Percentiles rank a stretch among this genome's conserved stretches.
These are phyloP conservation scores for Aldrovandia affinis DNA, from an alignment of 2,797 vertebrate species.

Conservation along the genomic window DNA sequence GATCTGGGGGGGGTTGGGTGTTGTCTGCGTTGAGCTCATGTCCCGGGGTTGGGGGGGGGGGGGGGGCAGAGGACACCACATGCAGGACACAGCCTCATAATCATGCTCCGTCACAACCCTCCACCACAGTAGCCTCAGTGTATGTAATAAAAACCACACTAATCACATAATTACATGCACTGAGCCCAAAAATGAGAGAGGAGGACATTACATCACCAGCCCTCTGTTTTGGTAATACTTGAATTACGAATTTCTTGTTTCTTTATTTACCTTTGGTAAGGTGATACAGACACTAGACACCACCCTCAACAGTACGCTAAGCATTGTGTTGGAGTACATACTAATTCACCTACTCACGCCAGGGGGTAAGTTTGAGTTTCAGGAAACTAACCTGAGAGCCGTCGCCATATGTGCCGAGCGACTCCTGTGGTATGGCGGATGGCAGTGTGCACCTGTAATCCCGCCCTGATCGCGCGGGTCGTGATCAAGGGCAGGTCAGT, in stretches of 20 bases:
- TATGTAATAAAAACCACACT: constrained; percentile 51
- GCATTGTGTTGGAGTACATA: constrained; percentile 66
- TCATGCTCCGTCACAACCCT: constrained; percentile 27
- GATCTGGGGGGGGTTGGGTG: neutral
- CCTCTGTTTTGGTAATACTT: constrained; percentile 46
- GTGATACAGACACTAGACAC: constrained; percentile 59
- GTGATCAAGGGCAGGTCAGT: constrained; percentile 40
- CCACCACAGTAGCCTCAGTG: constrained; percentile 38
- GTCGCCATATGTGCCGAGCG: constrained; percentile 31
- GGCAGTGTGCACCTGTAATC: constrained; percentile 47
- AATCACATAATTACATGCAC: constrained; percentile 61
- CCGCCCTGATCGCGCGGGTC: neutral
- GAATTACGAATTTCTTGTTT: constrained; percentile 60
- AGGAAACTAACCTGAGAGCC: constrained; percentile 70
- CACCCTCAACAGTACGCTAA: constrained; percentile 59
- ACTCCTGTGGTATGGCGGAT: constrained; percentile 27
- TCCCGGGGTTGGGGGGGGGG: neutral
- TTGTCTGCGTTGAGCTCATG: neutral
- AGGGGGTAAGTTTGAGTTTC: constrained; percentile 72
- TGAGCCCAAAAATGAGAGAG: constrained; percentile 51
- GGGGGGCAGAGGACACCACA: neutral
- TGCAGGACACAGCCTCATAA: constrained; percentile 10
- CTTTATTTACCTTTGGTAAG: constrained; percentile 63
- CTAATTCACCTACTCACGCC: constrained; percentile 65
- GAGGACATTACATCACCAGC: constrained; percentile 52